Evolutionary conservation across 2,888 invertebrate species (phyloP).

Genomic region (Callimorpha dominula): DNA sequence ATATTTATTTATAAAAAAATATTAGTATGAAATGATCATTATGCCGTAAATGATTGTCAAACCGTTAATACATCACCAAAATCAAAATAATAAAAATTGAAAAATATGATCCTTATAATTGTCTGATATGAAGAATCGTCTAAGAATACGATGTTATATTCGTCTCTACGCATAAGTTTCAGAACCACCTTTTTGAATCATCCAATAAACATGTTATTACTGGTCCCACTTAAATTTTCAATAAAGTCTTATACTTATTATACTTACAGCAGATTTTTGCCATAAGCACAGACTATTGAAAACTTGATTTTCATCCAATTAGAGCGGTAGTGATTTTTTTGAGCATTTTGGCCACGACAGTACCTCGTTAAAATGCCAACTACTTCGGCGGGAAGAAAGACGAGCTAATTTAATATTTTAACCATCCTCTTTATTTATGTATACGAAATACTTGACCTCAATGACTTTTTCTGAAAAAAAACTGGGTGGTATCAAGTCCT

Average conservation of each 20-base stretch:
- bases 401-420: constrained; percentile 75
- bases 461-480: constrained; percentile 65
- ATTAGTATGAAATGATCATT: too few species aligned
- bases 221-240: not conserved
- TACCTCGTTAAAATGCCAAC: constrained; percentile 81
- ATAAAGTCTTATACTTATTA: not conserved
- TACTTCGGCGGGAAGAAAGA: constrained; percentile 68
- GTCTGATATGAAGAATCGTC: too few species aligned
- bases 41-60: too few species aligned
- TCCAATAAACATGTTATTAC: not conserved
- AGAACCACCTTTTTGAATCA: not conserved
- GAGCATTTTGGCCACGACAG: constrained; percentile 58
- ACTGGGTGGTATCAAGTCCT: constrained; percentile 44
- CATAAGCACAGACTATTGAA: constrained; percentile 31
- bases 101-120: too few species aligned
- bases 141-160: too few species aligned
- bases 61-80: too few species aligned
- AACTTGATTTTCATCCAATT: constrained; percentile 70
- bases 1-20: too few species aligned
- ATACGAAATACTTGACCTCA: constrained; percentile 72
- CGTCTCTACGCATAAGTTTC: too few species aligned
- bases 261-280: constrained; percentile 15
- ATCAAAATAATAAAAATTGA: too few species aligned
- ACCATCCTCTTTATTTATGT: constrained; percentile 72
- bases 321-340: constrained; percentile 71